A percentile compares a stretch with the other conserved stretches of the same genome.
These are phyloP conservation scores for Theristicus caerulescens DNA, from an alignment of 2,113 vertebrate genomes.

Conservation along the genomic window DNA sequence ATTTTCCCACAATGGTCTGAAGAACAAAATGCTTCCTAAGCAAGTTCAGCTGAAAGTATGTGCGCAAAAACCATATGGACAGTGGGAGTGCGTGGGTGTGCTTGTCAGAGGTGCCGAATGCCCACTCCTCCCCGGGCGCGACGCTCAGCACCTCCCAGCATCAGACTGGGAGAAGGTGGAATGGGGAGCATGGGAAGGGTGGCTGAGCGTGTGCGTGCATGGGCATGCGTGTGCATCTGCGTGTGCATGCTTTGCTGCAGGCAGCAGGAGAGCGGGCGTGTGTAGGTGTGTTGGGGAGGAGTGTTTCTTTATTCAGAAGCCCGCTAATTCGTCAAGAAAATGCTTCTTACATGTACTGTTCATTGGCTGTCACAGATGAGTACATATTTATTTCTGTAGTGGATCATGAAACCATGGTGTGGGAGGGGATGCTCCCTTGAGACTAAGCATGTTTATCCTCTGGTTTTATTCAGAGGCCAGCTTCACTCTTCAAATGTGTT, in stretches of 20 bases:
- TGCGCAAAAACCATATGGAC: not conserved
- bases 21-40: slow-evolving; percentile 18
- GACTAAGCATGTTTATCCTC: not conserved
- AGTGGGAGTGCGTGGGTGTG: slow-evolving; percentile 33
- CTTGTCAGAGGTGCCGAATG: not conserved
- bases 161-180: not conserved
- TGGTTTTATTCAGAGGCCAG: not conserved
- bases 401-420: not conserved
- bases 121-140: not conserved
- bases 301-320: not conserved
- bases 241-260: not conserved
- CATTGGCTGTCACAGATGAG: not conserved
- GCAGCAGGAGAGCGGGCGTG: not conserved
- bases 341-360: rapidly evolving
- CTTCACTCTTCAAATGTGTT: not conserved
- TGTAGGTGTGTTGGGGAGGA: not conserved
- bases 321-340: not conserved
- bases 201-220: not conserved
- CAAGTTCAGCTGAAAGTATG: not conserved
- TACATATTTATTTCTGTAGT: not conserved
- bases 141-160: not conserved
- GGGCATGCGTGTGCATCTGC: rapidly evolving
- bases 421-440: not conserved
- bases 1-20: not conserved
- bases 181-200: not conserved